Evolutionary conservation across 1,140 invertebrate genomes (phyloP).

Genomic region (Trichonephila clavata): DNA sequence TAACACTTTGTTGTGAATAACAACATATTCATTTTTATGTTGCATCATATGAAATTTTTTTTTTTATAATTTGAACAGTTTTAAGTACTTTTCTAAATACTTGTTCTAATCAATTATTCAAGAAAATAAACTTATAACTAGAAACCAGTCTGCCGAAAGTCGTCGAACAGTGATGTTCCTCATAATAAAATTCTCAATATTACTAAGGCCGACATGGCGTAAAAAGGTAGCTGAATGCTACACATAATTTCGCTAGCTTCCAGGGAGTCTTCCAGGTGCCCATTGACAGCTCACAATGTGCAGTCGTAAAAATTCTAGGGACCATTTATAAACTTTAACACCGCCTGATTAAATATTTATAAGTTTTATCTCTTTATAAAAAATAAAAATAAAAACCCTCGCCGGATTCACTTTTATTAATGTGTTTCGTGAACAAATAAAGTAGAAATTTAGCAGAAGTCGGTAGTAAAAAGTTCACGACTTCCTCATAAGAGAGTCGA

Average conservation of each 20-base stretch:
- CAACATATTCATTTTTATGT: too few species aligned
- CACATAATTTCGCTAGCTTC: background rate
- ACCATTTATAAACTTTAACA: conserved; percentile 22
- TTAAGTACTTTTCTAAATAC: too few species aligned
- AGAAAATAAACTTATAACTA: too few species aligned
- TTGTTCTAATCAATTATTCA: too few species aligned
- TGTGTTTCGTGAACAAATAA: background rate
- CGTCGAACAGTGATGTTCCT: too few species aligned
- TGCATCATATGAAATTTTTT: too few species aligned
- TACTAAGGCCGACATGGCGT: too few species aligned
- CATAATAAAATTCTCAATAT: too few species aligned
- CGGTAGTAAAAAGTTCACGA: conserved; percentile 34
- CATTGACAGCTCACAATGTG: conserved; percentile 19
- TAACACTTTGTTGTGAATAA: too few species aligned
- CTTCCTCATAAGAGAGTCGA: background rate
- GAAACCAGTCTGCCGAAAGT: background rate
- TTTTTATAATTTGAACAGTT: too few species aligned
- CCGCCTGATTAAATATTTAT: conserved; percentile 20
- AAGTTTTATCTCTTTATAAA: background rate
- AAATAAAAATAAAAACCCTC: background rate
- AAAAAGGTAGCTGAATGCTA: too few species aligned
- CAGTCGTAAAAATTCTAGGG: background rate
- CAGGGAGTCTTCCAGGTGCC: background rate
- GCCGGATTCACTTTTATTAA: conserved; percentile 11
- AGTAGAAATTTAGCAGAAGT: conserved; percentile 5